Base-by-base conservation (phyloP, 2,113 vertebrate species). In the Crotalus horridus region DNA sequence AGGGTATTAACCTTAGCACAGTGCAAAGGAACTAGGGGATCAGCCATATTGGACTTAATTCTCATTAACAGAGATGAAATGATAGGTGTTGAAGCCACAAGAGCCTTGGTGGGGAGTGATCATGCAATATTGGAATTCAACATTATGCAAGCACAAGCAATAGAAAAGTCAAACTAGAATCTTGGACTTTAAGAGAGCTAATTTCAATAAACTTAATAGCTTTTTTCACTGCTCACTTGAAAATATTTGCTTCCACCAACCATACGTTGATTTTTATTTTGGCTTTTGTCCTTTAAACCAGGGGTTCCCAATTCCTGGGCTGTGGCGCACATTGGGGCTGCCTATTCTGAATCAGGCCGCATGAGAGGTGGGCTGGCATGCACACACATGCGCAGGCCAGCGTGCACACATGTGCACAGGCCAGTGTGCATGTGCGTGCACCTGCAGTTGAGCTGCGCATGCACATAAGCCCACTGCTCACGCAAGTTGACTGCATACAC, bases 311-410 rank as follows among this genome's bases (percentile, higher is more conserved):
- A n/a, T 11, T 9, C 26, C 26, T 9, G 1, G 11, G 29, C 61
- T 1, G 0, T n/a, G 61, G 61, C 29, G 1, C 61, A 69, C 10
- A n/a, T n/a, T 12, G 1, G 0, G 4, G 11, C 29, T 8, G 61
- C 29, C 29, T 69, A n/a, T 69, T 69, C 1, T 1, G 12, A 69
- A 69, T 12, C 29, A 69, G 29, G 11, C 61, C 12, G 0, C 1
- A 13, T 4, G 1, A n/a, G 21, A 59, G 61, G 11, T 11, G 0
- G 4, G 11, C 11, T 29, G n/a, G 61, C 11, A n/a, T n/a, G 61
- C 61, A 69, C 12, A 10, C 59, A 0, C 1, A 3, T 29, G 59
- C 3, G 26, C 26, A 46, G 46, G 46, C 46, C 46, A 4, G 61
- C 11, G 13, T 69, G 61, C 61, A 69, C 46, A 7, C 46, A 46